Percentiles rank a stretch among this genome's conserved stretches.
These are phyloP conservation scores for Drosophila maculinotata DNA, from an alignment of 2,888 invertebrate genomes.

Conservation along the genomic window DNA sequence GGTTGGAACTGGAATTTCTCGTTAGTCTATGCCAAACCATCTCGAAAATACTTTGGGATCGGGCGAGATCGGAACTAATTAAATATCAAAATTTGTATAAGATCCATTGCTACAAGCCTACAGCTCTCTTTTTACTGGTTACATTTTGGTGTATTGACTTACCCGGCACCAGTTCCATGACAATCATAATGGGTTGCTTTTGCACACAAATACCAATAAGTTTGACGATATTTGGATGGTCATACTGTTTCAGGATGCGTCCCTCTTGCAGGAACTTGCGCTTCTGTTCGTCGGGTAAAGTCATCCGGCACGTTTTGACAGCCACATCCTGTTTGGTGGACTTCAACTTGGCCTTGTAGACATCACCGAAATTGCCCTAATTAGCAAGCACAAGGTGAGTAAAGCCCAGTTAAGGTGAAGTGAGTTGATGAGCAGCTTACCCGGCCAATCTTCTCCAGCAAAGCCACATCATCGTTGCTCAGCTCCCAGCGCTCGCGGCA, in stretches of 20 bases:
- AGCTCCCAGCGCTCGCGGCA: conserved; percentile 97
- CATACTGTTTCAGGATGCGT: conserved; percentile 97
- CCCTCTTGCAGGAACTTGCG: conserved; percentile 98
- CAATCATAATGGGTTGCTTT: conserved; percentile 99
- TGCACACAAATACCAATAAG: conserved; percentile 99
- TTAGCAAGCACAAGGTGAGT: no score
- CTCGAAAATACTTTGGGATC: no score
- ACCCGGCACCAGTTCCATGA: conserved; percentile 96
- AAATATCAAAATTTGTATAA: no score
- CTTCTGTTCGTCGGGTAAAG: conserved; percentile 96
- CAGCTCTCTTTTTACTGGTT: no score
- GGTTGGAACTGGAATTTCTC: no score
- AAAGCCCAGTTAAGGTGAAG: accelerated
- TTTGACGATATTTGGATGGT: conserved; percentile 98
- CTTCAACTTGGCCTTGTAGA: conserved; percentile 95
- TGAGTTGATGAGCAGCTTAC: conserved; percentile 86
- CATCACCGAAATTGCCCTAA: conserved; percentile 99
- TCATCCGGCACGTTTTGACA: conserved; percentile 97
- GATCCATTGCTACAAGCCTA: no score
- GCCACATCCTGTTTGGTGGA: conserved; percentile 95
- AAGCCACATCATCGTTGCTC: conserved; percentile 96
- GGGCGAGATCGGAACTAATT: no score
- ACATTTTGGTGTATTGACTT: conserved; percentile 72
- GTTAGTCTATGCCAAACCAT: no score
- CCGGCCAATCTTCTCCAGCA: conserved; percentile 96